phyloP scores from a whole-genome alignment of 2,888 invertebrate genomes.

The Osmoderma eremita region DNA sequence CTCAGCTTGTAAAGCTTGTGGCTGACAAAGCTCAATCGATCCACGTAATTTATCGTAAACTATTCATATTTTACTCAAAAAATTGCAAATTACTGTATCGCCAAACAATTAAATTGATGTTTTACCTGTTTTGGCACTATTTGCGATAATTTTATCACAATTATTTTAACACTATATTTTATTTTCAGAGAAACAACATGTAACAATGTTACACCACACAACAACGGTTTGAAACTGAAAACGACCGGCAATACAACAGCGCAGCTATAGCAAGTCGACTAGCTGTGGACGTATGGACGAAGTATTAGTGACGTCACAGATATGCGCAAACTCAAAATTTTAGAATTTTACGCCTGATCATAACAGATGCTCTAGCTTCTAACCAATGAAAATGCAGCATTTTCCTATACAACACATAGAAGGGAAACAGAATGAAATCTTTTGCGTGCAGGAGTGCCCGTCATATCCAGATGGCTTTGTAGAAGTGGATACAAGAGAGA shows the following conservation, averaged over 20 bases:
- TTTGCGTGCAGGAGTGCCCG: constrained; percentile 56
- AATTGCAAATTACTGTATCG: constrained; percentile 20
- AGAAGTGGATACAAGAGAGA: constrained; percentile 64
- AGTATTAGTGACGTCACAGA: constrained; percentile 54
- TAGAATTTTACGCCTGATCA: constrained; percentile 41
- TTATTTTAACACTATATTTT: constrained; percentile 60
- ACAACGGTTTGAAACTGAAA: constrained; percentile 62
- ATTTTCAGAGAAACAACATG: constrained; percentile 59
- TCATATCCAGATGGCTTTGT: constrained; percentile 56
- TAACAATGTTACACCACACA: constrained; percentile 58
- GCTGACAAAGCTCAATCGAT: constrained; percentile 44
- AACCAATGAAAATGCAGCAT: constrained; percentile 57
- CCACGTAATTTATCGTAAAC: constrained; percentile 31
- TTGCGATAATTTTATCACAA: constrained; percentile 64
- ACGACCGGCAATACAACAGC: constrained; percentile 55
- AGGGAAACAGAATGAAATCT: constrained; percentile 57
- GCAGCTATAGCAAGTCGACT: constrained; percentile 34
- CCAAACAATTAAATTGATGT: constrained; percentile 8
- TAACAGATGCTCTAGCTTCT: constrained; percentile 44
- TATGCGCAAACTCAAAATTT: constrained; percentile 51
- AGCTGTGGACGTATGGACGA: constrained; percentile 47
- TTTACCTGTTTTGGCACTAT: constrained; percentile 65
- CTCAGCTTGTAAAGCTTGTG: constrained; percentile 39
- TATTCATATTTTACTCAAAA: not conserved
- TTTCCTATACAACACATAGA: constrained; percentile 53